Evolutionary conservation across 2,797 vertebrate species (phyloP), one percentile per base, ranked within the genome.

Genomic region (Sitta carolinensis): DNA sequence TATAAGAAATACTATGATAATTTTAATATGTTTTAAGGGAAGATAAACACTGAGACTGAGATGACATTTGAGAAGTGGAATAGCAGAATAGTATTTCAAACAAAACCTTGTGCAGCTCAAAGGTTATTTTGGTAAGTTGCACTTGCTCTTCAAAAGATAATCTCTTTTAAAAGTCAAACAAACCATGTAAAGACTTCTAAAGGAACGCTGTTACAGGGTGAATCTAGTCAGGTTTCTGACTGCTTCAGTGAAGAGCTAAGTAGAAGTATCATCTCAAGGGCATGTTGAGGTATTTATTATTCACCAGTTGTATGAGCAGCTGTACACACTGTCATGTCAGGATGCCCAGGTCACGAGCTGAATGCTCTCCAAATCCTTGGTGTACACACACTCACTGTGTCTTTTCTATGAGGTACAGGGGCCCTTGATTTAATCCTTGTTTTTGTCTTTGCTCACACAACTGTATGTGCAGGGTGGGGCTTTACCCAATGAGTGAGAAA

Each of bases 371-470:
- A 45, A 79, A 69, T 57, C 82, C 43, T n/a, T 3, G 2, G 16
- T 1, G 3, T 38, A 27, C 1, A 9, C 29, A 16, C 0, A 0
- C 22, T 78, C 0, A 0, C 25, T 5, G 0, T 50, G n/a, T 36
- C 63, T 68, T 27, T 72, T 38, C 26, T 34, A 26, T 34, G 36
- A 73, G 77, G 25, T 55, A 36, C 6, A 40, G 51, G 10, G 19
- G 22, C 29, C 48, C 18, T 9, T 78, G 66, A 48, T 62, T 51
- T 55, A 73, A 29, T 67, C 25, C 48, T 57, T 83, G 54, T 77
- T 73, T 51, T 32, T 73, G 36, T 29, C 36, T 40, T 50, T 55
- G 29, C 59, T 55, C 29, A 32, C 42, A 32, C n/a, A 82, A 61
- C 36, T 51, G 72, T 52, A 23, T 61, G 36, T 32, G 42, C 6